Conservation (phyloP, 2,113 vertebrate species). For the Tragelaphus scriptus region DNA sequence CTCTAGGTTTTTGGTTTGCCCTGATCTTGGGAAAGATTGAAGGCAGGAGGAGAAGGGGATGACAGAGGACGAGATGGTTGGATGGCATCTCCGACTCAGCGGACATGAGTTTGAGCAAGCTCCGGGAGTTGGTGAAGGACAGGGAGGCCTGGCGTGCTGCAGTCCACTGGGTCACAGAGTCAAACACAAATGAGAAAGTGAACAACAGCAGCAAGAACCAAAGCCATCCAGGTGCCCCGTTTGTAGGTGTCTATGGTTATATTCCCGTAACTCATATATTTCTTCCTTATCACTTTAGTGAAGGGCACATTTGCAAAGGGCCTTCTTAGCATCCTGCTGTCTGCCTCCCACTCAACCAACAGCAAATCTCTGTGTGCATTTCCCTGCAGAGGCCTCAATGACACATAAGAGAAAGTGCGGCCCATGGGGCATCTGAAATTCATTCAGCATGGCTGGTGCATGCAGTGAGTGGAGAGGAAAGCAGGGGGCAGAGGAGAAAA, state of each 20-base stretch:
- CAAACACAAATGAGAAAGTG: neutral
- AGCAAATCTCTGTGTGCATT: neutral
- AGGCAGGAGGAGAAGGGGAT: neutral
- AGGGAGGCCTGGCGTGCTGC: neutral
- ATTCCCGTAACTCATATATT: neutral
- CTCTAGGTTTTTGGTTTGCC: neutral
- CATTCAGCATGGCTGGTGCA: fast-evolving
- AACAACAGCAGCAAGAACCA: neutral
- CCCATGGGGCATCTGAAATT: neutral
- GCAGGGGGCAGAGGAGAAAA: neutral
- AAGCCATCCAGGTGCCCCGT: neutral
- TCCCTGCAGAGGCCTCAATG: neutral
- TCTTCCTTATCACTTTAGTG: neutral
- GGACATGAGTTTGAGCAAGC: neutral
- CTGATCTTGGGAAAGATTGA: neutral
- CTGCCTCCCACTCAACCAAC: neutral
- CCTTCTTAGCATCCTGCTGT: neutral
- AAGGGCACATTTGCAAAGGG: neutral
- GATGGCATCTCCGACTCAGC: neutral
- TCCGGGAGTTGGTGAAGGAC: neutral
- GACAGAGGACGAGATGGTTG: neutral
- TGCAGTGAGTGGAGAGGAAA: neutral
- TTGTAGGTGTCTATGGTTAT: neutral
- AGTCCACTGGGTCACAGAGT: neutral
- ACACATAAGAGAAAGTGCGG: neutral